Conservation (phyloP, 2,888 invertebrate genomes). For the Eilema griseolum region DNA sequence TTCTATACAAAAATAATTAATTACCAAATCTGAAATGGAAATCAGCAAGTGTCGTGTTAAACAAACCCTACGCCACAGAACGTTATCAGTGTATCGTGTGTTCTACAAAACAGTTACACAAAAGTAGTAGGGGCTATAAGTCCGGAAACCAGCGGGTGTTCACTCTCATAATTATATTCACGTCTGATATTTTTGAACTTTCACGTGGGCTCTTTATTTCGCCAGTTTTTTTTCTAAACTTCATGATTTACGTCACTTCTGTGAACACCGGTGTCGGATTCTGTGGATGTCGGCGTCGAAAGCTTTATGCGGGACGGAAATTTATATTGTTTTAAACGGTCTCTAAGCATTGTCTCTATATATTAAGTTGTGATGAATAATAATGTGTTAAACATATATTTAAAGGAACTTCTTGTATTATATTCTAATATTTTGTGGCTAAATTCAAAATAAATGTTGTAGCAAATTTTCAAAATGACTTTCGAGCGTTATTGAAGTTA, state of each 20-base stretch:
- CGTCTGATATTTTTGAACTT: conserved; percentile 85
- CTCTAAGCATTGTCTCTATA: conserved; percentile 65
- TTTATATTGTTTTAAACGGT: conserved; percentile 82
- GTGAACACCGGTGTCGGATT: conserved; percentile 69
- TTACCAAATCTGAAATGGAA: not conserved
- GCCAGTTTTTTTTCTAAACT: conserved; percentile 79
- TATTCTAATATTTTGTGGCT: not conserved
- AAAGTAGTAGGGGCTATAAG: conserved; percentile 69
- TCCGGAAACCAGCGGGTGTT: conserved; percentile 85
- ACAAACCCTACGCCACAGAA: conserved; percentile 19
- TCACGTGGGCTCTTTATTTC: conserved; percentile 84
- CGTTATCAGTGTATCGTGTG: conserved; percentile 33
- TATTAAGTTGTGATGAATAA: conserved; percentile 46
- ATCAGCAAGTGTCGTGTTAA: not conserved
- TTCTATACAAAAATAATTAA: conserved; percentile 5
- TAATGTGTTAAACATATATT: conserved; percentile 38
- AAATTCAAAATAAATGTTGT: not conserved
- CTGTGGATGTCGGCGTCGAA: conserved; percentile 80
- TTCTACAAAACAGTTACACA: conserved; percentile 39
- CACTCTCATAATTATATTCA: conserved; percentile 84
- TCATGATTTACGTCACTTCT: conserved; percentile 83
- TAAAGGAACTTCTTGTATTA: not conserved
- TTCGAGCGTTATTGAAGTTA: not conserved
- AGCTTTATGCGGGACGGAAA: conserved; percentile 78
- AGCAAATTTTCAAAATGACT: conserved; percentile 7